phyloP scores from a whole-genome alignment of 2,113 vertebrate genomes.

The Carassius gibelio region DNA sequence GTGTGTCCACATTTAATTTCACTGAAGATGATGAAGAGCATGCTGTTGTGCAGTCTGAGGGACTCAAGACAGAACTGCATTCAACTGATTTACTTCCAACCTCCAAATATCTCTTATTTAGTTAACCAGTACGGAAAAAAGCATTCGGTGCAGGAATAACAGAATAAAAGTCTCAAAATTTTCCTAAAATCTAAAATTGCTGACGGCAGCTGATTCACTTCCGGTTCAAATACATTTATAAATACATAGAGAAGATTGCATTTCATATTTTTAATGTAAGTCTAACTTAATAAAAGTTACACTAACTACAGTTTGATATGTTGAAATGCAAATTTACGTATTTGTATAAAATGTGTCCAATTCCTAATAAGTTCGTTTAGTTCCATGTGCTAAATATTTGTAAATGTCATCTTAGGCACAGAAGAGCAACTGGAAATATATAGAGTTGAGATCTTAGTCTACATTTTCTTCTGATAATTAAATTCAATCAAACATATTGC shows the following conservation, averaged over 20 bases:
- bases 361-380: neutral
- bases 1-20: neutral
- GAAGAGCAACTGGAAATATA: neutral
- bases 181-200: neutral
- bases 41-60: constrained; percentile 25
- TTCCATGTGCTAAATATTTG: neutral
- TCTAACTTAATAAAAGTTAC: neutral
- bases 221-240: neutral
- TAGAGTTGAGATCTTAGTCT: neutral
- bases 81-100: constrained; percentile 3
- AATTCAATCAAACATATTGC: neutral
- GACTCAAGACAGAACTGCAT: constrained; percentile 30
- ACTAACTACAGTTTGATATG: neutral
- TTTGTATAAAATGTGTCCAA: neutral
- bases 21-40: neutral
- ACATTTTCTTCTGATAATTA: no score
- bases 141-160: neutral
- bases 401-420: neutral
- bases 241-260: neutral
- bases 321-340: neutral
- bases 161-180: neutral
- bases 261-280: neutral
- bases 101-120: neutral
- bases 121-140: neutral
- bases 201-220: constrained; percentile 28